These are phyloP conservation scores for Pionites leucogaster DNA, from an alignment of 2,113 vertebrate species.

Conservation along the genomic window DNA sequence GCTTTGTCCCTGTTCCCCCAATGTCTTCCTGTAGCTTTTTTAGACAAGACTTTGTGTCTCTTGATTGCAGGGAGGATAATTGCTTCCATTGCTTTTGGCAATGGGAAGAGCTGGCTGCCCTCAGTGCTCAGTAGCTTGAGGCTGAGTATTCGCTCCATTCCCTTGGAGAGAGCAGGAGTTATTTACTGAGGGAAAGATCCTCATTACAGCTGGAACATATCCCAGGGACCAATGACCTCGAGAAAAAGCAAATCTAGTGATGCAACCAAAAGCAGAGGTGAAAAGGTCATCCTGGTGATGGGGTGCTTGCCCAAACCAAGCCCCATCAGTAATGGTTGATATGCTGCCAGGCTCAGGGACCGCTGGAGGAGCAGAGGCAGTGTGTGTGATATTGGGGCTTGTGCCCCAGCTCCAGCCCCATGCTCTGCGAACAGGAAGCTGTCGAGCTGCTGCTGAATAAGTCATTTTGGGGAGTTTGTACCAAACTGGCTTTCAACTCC, in stretches of 20 bases:
- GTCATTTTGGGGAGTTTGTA: constrained; percentile 57
- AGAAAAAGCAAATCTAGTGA: constrained; percentile 27
- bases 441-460: constrained; percentile 62
- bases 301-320: background rate
- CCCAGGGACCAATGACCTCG: background rate
- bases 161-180: constrained; percentile 23
- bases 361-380: background rate
- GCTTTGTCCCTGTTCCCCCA: background rate
- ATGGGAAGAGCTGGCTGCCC: constrained; percentile 40
- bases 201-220: constrained; percentile 44
- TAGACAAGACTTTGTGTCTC: constrained; percentile 37
- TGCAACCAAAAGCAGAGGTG: constrained; percentile 41
- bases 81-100: constrained; percentile 34
- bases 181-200: constrained; percentile 40
- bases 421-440: constrained; percentile 35
- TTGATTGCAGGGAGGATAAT: constrained; percentile 33
- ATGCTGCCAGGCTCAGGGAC: background rate
- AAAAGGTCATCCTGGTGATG: background rate
- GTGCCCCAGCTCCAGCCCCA: background rate
- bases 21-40: constrained; percentile 7
- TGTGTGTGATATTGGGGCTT: background rate
- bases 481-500: constrained; percentile 67
- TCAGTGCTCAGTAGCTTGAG: constrained; percentile 55
- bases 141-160: constrained; percentile 43
- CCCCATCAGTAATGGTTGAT: background rate